phyloP scores from a whole-genome alignment of 2,797 vertebrate species.

The Netta rufina region DNA sequence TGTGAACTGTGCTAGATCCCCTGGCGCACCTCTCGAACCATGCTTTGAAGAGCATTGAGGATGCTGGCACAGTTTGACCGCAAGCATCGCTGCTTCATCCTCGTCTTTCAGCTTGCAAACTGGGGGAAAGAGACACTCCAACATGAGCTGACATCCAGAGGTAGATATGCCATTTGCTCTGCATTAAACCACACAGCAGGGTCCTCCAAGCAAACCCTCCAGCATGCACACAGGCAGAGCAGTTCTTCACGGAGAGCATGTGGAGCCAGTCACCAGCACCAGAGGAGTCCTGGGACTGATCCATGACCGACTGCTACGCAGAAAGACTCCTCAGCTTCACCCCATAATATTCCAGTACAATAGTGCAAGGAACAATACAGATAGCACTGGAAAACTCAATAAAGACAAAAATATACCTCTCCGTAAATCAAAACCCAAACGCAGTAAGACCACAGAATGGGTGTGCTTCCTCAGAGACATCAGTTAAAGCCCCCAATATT shows the following conservation, averaged over 20 bases:
- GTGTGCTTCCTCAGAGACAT: neutral
- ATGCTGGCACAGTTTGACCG: neutral
- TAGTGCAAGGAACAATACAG: neutral
- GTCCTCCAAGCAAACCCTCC: neutral
- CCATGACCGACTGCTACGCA: neutral
- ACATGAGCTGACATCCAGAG: neutral
- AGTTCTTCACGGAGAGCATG: neutral
- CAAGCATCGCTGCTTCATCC: neutral
- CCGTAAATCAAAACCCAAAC: neutral
- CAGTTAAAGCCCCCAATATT: neutral
- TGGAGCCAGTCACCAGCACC: neutral
- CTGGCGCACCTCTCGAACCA: neutral
- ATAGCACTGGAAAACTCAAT: neutral
- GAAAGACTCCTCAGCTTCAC: neutral
- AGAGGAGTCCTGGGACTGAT: neutral
- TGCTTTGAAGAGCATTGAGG: neutral
- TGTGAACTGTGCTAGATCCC: neutral
- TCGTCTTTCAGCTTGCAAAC: neutral
- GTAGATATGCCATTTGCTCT: neutral
- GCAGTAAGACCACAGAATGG: neutral
- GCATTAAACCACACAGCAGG: neutral
- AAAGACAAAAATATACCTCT: rapidly evolving
- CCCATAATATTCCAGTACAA: neutral
- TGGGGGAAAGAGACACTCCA: neutral
- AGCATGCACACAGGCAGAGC: neutral